These are phyloP conservation scores for Aphelenchoides bicaudatus DNA, from an alignment of 2,888 invertebrate species.

Conservation along the genomic window DNA sequence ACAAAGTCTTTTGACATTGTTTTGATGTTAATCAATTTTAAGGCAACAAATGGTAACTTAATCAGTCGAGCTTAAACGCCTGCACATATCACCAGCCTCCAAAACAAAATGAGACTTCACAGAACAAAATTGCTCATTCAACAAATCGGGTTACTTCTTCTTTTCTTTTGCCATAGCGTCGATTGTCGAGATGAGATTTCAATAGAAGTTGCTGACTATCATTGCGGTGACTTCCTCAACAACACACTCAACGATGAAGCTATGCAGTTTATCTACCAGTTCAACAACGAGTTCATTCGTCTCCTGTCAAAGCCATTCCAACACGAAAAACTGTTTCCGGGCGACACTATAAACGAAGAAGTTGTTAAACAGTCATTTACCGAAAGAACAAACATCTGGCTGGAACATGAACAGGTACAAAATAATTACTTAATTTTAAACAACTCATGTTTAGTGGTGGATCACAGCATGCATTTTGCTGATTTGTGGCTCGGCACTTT, in stretches of 20 bases:
- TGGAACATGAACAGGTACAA: neutral
- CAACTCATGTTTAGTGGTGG: slow-evolving; percentile 48
- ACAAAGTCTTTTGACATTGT: no score
- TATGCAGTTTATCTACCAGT: slow-evolving; percentile 48
- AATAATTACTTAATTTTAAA: no score
- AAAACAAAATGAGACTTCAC: no score
- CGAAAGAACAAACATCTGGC: neutral
- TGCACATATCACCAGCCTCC: no score
- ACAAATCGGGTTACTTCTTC: neutral
- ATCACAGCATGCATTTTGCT: slow-evolving; percentile 39
- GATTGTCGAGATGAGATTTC: neutral
- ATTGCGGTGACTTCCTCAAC: slow-evolving; percentile 10
- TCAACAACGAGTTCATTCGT: slow-evolving; percentile 48
- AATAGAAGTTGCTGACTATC: neutral
- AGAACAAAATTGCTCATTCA: no score
- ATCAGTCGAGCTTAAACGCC: no score
- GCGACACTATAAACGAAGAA: neutral
- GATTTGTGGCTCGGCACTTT: slow-evolving; percentile 41
- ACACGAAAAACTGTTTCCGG: neutral
- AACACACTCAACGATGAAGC: slow-evolving; percentile 43
- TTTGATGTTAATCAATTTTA: no score
- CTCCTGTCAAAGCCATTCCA: slow-evolving; percentile 48
- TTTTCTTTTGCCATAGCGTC: neutral
- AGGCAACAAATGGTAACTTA: no score
- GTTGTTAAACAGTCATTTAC: slow-evolving; percentile 5